Base-by-base conservation (phyloP, 2,888 invertebrate species). In the Agrenia bidenticulata region DNA sequence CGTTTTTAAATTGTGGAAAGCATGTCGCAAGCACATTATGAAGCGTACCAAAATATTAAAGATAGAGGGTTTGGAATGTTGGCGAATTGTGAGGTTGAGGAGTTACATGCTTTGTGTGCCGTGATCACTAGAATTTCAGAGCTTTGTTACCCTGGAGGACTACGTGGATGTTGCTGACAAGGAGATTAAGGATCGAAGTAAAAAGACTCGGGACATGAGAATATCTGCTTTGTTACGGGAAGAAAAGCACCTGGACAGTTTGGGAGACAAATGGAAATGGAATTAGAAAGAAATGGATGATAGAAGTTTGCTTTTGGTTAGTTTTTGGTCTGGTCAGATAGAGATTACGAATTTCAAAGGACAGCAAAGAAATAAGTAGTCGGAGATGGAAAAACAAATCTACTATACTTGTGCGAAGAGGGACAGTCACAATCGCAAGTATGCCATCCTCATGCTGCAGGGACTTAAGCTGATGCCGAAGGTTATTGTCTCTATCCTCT, bases 401-500 rank as follows among this genome's bases (percentile, higher is more conserved):
- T 32, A 11, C n/a, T n/a, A n/a, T n/a, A 32, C 11, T 32, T 11
- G 32, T 32, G 5, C 32, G 9, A 45, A 15, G 19, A 15, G 45
- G 45, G 19, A 15, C 45, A 19, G 15, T 45, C 45, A 19, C 15
- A 45, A 45, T 45, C 45, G 4, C 45, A 17, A 45, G 45, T 45
- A 17, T 45, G 45, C n/a, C 19, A 17, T 15, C 9, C 45, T 17
- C n/a, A n/a, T 45, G 9, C 45, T 5, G n/a, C 9, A 45, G 45
- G 45, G 45, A 45, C 45, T 45, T 45, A 45, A 45, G 45, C 45
- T 45, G 45, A 45, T 45, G 45, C 45, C 45, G 45, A 45, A 45
- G 45, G 45, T 45, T 45, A 19, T 45, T 21, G 51, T 51, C 51
- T 51, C 24, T 67, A 61, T 63, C 66, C 71, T 62, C 42, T 24